Conservation (phyloP, 2,797 vertebrate species). For the Mus spretus region DNA sequence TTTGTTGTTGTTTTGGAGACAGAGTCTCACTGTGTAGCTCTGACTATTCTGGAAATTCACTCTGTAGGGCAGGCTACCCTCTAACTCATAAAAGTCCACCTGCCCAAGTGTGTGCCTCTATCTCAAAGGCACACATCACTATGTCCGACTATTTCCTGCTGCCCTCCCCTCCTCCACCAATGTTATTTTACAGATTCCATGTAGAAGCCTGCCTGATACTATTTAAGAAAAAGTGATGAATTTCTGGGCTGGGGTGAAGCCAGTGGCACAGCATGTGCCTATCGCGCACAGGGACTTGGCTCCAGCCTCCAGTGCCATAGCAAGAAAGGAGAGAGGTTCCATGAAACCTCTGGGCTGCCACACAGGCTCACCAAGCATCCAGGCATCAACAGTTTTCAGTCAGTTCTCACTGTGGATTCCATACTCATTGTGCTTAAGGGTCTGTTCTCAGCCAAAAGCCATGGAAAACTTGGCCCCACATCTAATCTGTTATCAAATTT, state of each 20-base stretch:
- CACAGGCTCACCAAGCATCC: not conserved
- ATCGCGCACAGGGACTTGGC: not conserved
- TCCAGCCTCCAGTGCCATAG: not conserved
- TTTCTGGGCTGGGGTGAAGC: not conserved
- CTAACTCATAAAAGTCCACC: not conserved
- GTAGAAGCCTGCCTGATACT: not conserved
- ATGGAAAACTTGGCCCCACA: slow-evolving; percentile 2
- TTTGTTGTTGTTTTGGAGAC: not conserved
- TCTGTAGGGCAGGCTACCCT: not conserved
- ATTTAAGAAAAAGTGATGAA: slow-evolving; percentile 14
- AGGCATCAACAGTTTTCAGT: not conserved
- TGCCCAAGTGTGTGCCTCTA: not conserved
- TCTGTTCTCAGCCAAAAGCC: slow-evolving; percentile 18
- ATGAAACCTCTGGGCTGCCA: not conserved
- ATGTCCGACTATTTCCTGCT: not conserved
- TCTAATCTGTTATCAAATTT: slow-evolving; percentile 29
- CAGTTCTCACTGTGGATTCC: not conserved
- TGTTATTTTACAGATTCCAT: not conserved
- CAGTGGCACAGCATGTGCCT: not conserved
- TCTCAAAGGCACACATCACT: too few relatives aligned
- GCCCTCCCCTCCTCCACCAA: too few relatives aligned
- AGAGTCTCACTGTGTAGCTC: not conserved
- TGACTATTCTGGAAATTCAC: not conserved
- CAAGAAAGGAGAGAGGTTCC: not conserved
- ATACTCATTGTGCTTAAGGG: not conserved